Percentiles rank a stretch among this genome's conserved stretches.
These are phyloP conservation scores for Heterocephalus glaber DNA, from an alignment of 2,113 vertebrate species.

Conservation along the genomic window DNA sequence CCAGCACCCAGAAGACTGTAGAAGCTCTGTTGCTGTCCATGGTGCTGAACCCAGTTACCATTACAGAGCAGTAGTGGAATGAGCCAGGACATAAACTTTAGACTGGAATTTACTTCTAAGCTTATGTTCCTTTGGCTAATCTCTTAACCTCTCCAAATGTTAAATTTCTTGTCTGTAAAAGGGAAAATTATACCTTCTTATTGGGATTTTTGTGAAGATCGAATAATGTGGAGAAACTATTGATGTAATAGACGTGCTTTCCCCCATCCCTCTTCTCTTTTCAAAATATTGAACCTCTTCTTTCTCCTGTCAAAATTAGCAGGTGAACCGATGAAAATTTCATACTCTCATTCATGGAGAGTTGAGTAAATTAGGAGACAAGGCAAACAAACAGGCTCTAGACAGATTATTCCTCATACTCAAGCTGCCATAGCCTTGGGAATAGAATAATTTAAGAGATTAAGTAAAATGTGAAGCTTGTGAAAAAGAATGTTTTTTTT, in stretches of 20 bases:
- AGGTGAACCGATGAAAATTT: background rate
- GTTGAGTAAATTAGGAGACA: constrained; percentile 19
- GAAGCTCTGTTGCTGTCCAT: background rate
- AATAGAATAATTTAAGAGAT: background rate
- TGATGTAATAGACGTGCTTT: background rate
- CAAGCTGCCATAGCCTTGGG: background rate
- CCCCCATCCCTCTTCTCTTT: background rate
- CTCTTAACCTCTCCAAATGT: background rate
- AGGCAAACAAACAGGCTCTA: background rate
- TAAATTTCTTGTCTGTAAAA: background rate
- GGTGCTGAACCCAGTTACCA: background rate
- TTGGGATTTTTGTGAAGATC: background rate
- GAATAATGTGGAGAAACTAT: background rate
- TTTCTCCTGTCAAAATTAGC: background rate
- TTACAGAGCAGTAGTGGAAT: background rate
- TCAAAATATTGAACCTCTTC: background rate
- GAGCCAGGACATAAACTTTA: background rate
- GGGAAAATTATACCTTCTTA: background rate
- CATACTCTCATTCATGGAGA: background rate
- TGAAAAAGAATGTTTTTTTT: background rate
- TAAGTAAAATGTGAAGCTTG: background rate
- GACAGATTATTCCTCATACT: background rate
- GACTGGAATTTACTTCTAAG: background rate
- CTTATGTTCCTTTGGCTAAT: background rate
- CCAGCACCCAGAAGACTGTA: accelerated